Conservation (phyloP, 2,113 vertebrate genomes). For the Varanus salvator region DNA sequence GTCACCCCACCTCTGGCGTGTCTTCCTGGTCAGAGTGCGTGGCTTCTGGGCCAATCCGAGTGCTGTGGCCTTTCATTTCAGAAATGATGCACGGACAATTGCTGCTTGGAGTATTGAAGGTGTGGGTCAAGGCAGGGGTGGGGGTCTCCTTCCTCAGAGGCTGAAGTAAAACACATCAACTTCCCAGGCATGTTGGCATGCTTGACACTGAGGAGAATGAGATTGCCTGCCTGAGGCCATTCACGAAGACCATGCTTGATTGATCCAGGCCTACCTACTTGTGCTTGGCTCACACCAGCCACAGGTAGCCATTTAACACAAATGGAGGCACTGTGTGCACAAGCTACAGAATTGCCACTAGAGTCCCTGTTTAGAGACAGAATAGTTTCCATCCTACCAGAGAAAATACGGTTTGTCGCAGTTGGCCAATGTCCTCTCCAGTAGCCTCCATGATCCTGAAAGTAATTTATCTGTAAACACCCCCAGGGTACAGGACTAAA, state of each 20-base stretch:
- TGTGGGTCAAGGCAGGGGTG: background rate
- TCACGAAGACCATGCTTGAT: background rate
- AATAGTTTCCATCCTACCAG: background rate
- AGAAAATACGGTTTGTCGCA: background rate
- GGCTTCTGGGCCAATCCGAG: background rate
- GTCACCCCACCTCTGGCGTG: background rate
- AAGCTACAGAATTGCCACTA: background rate
- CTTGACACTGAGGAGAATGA: background rate
- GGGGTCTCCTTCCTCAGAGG: background rate
- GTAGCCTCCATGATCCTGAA: background rate
- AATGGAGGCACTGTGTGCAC: background rate
- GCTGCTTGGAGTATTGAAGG: background rate
- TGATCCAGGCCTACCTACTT: background rate
- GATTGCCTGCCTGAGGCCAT: background rate
- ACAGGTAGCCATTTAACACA: background rate
- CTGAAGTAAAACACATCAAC: background rate
- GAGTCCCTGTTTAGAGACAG: background rate
- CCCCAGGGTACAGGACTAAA: background rate
- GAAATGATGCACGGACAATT: background rate
- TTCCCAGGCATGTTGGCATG: background rate
- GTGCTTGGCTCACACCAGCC: background rate
- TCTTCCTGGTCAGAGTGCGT: background rate
- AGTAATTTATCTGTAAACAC: background rate
- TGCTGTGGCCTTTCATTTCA: background rate
- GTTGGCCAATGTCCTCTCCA: background rate